Base-by-base conservation (phyloP, 2,113 vertebrate species). In the Castor canadensis region DNA sequence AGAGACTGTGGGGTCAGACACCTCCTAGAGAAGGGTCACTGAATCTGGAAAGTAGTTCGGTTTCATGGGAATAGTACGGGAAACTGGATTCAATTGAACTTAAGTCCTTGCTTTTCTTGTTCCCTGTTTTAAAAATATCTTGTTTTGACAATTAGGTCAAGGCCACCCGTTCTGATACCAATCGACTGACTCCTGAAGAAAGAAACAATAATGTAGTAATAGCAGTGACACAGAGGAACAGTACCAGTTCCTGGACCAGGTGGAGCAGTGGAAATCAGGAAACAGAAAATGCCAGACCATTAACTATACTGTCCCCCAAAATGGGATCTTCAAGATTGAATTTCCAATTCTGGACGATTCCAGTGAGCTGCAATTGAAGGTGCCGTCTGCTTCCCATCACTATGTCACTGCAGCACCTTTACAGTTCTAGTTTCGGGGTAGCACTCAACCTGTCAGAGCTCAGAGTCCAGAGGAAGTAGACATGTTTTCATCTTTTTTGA, bases 81-180 rank as follows among this genome's bases (percentile, higher is more conserved):
- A 54, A 88, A 54, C 58, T 64, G 24, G 32, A 66, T 77, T 87
- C 9, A 75, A 0, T 13, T 69, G 49, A 83, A 77, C 24, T 88
- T 28, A 72, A 67, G 40, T 15, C 13, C 80, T 85, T 88, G 45
- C 35, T 89, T 92, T 4, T 76, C 58, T 81, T 66, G n/a, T 80
- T 56, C 17, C 8, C 45, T 87, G 38, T 92, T 84, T 66, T 93
- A 94, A 73, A 79, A 89, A 47, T 79, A 32, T 75, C 30, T 47
- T 91, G 26, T 96, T 96, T n/a, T 94, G 6, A 95, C 86, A 64
- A 97, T 87, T 96, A 99, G 99, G 92, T 99, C n/a, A 99, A 98
- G 94, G 91, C 99, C 58, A 97, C 96, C 1, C 98, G 97, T 62
- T 98, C 98, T 81, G 98, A 99, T 94, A 86, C 96, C 32, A 88